Base-by-base conservation (phyloP, 2,888 invertebrate species). In the Eulithis testata region DNA sequence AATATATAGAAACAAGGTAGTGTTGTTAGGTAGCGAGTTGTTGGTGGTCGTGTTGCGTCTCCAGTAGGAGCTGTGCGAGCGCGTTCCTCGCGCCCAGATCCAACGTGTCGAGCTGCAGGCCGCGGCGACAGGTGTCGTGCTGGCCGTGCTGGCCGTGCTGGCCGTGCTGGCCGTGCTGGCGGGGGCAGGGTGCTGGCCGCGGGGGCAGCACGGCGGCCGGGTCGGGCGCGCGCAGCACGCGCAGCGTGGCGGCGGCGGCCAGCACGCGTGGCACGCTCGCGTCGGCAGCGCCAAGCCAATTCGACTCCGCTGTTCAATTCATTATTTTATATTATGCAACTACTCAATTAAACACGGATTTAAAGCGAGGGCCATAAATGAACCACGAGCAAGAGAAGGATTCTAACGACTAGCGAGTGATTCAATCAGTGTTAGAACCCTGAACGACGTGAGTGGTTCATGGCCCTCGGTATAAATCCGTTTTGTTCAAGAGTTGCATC, bases 201-300 rank as follows among this genome's bases (percentile, higher is more conserved):
- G 71, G 60, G 65, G 78, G 65, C 73, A 82, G 76, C 68, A 84
- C 76, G 14, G 98, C 88, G 72, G 95, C 95, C 55, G 97, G 97
- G 83, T 98, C 98, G 7, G 96, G 96, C 36, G 96, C 97, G 60
- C 97, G 37, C 45, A 66, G 37, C 11, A 94, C 82, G 97, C 94
- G 52, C 96, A 94, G 85, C 97, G 97, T 61, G 91, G 37, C 94
- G 91, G 37, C 94, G 93, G 49, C 94, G 8, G 96, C 89, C 14
- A 75, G 74, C 53, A 63, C 57, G 0, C 8, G 8, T 31, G 50
- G 14, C 45, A 40, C 73, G 68, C 59, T 72, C 59, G 60, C 72
- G 4, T 63, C 65, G 51, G 69, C 60, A 60, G 65, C 70, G 37
- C 74, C 71, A 44, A 68, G 53, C 77, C 76, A 75, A 69, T 68